Evolutionary conservation across 1,140 invertebrate genomes (phyloP).

Genomic region (Drosophila lacertosa): DNA sequence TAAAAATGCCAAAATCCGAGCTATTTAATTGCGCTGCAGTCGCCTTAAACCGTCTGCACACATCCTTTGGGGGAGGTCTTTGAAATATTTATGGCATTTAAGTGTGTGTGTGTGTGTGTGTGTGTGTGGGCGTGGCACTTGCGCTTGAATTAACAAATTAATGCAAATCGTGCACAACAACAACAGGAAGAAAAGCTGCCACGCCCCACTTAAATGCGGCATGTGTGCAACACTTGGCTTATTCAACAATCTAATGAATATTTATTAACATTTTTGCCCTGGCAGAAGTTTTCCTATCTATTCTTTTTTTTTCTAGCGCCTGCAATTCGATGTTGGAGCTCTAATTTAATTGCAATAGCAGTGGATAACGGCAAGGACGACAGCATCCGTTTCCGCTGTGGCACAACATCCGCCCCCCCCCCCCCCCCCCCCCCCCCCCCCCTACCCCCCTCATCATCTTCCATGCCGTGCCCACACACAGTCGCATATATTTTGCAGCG

Average conservation of each 20-base stretch:
- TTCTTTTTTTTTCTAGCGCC: slow-evolving; percentile 12
- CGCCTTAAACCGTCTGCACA: slow-evolving; percentile 4
- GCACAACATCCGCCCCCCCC: slow-evolving; percentile 65
- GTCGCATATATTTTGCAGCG: slow-evolving; percentile 74
- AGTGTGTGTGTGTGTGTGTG: slow-evolving; percentile 36
- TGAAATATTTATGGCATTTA: slow-evolving; percentile 74
- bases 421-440: too few relatives aligned
- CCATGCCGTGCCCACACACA: slow-evolving; percentile 36
- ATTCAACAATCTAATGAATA: slow-evolving; percentile 67
- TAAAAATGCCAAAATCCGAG: slow-evolving; percentile 24
- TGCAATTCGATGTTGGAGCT: slow-evolving; percentile 66
- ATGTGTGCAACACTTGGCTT: too few relatives aligned
- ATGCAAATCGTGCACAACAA: slow-evolving; percentile 66
- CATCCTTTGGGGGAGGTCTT: slow-evolving; percentile 15
- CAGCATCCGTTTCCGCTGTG: slow-evolving; percentile 51
- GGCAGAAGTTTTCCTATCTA: background rate
- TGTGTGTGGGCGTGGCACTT: slow-evolving; percentile 50
- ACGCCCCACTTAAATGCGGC: background rate
- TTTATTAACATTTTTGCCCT: slow-evolving; percentile 63
- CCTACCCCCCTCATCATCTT: too few relatives aligned
- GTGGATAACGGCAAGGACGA: slow-evolving; percentile 27
- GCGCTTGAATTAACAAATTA: slow-evolving; percentile 82
- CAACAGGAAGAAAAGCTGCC: slow-evolving; percentile 9
- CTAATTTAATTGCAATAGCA: slow-evolving; percentile 69
- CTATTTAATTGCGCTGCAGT: slow-evolving; percentile 32